Conservation (phyloP, 2,888 invertebrate genomes). For the Oxytorus armatus region DNA sequence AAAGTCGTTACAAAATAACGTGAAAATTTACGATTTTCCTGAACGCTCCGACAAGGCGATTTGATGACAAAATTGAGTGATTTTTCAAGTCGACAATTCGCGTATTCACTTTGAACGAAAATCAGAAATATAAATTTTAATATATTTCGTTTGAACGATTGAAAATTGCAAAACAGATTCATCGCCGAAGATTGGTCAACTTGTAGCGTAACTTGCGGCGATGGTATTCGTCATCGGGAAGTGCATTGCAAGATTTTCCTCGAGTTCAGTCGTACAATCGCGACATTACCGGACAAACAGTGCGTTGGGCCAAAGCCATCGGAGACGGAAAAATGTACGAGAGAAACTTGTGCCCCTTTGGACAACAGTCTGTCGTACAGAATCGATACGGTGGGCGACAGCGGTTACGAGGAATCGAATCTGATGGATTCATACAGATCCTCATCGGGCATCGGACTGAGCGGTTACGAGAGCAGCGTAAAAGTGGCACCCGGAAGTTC, state of each 20-base stretch:
- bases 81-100: no score
- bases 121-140: neutral
- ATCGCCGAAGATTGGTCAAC: constrained; percentile 97
- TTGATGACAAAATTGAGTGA: no score
- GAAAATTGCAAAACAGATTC: constrained; percentile 87
- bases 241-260: constrained; percentile 98
- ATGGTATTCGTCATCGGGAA: constrained; percentile 93
- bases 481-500: constrained; percentile 89
- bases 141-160: constrained; percentile 7
- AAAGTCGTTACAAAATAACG: no score
- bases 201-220: constrained; percentile 96
- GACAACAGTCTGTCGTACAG: constrained; percentile 82
- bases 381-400: constrained; percentile 83
- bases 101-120: no score
- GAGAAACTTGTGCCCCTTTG: constrained; percentile 88
- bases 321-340: constrained; percentile 92
- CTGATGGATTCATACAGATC: constrained; percentile 81
- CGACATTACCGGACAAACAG: constrained; percentile 94
- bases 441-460: constrained; percentile 73
- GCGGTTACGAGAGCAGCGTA: constrained; percentile 84
- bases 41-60: no score
- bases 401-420: constrained; percentile 82
- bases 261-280: constrained; percentile 95
- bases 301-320: constrained; percentile 94
- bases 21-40: no score